Conservation (phyloP, 2,797 vertebrate genomes). For the Schizopygopsis pylzovi region DNA sequence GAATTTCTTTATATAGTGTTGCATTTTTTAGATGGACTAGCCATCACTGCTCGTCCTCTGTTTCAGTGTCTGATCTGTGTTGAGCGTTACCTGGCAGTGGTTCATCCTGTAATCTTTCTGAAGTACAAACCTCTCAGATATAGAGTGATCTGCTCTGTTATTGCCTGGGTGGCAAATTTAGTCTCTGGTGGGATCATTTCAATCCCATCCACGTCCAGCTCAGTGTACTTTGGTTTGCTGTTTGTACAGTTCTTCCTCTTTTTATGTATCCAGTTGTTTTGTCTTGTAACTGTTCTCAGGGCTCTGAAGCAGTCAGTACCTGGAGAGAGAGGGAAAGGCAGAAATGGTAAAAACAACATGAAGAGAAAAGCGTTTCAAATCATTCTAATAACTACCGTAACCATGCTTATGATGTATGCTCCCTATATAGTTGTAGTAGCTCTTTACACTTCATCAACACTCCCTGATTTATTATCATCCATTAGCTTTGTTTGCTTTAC, state of each 20-base stretch:
- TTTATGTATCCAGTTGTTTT: background rate
- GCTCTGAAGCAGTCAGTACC: constrained; percentile 41
- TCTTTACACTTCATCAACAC: background rate
- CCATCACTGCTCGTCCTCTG: background rate
- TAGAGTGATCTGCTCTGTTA: constrained; percentile 43
- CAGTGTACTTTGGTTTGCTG: background rate
- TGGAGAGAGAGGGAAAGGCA: background rate
- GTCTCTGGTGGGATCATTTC: background rate
- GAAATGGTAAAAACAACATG: background rate
- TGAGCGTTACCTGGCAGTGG: constrained; percentile 50
- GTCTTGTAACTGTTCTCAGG: constrained; percentile 1
- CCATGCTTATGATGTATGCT: background rate
- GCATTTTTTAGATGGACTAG: background rate
- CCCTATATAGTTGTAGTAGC: background rate
- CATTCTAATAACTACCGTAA: constrained; percentile 10
- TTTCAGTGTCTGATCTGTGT: constrained; percentile 44
- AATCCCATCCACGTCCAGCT: too few relatives aligned
- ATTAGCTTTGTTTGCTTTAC: background rate
- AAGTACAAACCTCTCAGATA: constrained; percentile 50
- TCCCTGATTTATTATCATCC: background rate
- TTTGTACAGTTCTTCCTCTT: background rate
- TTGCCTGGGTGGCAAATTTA: constrained; percentile 26
- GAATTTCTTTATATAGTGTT: background rate
- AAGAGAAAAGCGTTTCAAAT: constrained; percentile 19
- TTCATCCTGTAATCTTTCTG: constrained; percentile 52